Conservation (phyloP, 2,888 invertebrate genomes). For the Prosapia bicincta region DNA sequence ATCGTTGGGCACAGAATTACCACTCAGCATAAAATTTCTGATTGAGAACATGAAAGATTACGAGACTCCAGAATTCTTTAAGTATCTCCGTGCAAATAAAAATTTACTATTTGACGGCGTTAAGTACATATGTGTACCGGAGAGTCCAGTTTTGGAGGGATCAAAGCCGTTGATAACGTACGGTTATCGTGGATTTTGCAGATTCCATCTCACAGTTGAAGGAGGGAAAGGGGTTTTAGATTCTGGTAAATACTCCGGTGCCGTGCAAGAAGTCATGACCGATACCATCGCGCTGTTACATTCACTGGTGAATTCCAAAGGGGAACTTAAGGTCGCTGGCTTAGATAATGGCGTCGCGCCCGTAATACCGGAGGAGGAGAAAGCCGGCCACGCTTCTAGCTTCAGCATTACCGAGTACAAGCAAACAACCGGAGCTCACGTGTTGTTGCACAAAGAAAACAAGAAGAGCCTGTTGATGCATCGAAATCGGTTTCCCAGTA, state of each 20-base stretch:
- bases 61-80: neutral
- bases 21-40: conserved; percentile 15
- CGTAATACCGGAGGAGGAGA: conserved; percentile 47
- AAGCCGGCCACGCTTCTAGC: conserved; percentile 52
- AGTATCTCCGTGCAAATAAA: conserved; percentile 5
- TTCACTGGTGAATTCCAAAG: conserved; percentile 77
- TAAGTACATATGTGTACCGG: conserved; percentile 12
- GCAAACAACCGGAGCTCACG: conserved; percentile 1
- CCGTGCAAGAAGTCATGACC: conserved; percentile 70
- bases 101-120: conserved; percentile 3
- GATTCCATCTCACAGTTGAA: conserved; percentile 14
- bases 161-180: conserved; percentile 13
- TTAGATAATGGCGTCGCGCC: conserved; percentile 67
- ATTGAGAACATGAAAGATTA: conserved; percentile 15
- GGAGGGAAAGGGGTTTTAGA: conserved; percentile 6
- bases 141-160: neutral
- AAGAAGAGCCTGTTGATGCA: conserved; percentile 23
- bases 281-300: conserved; percentile 84
- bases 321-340: conserved; percentile 77
- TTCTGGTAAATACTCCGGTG: conserved; percentile 17
- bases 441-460: conserved; percentile 22
- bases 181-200: conserved; percentile 17
- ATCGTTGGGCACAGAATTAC: neutral
- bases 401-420: conserved; percentile 50
- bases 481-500: conserved; percentile 11